Evolutionary conservation across 2,888 invertebrate genomes (phyloP), one percentile per base, ranked within the genome.

Genomic region (Sialis fuliginosa): DNA sequence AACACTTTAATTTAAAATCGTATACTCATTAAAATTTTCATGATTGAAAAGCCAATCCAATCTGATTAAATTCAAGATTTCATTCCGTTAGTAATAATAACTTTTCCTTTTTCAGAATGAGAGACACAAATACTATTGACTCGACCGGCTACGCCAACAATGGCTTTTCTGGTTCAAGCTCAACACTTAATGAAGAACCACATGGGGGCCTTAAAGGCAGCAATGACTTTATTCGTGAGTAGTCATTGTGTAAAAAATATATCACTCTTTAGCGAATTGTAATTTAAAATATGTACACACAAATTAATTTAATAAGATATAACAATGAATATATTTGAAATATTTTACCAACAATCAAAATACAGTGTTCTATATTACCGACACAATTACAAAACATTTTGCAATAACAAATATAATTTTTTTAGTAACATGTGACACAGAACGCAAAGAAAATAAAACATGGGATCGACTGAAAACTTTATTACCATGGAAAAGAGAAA

Each of bases 151-250:
- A 67, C 64, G 56, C 65, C 55, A 66, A 66, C 51, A 58, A 61
- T 13, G 60, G 59, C 6, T 56, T 66, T 7, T 60, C 55, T 37
- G 55, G 56, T n/a, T 65, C 66, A 31, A 54, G 60, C 10, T 57
- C 57, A 37, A 62, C 57, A 49, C 56, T 66, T 32, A 34, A 42
- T 22, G 55, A 55, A 54, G 52, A 56, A 51, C 54, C 52, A 9
- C 48, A 67, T 51, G 62, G 62, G 45, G 69, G 65, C 48, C 62
- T 68, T 45, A 67, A 68, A 57, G 77, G 76, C 53, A 77, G 77
- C 54, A 74, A 74, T 54, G 75, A 77, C 52, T 72, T 72, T 53
- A 72, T 71, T 54, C 61, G 72, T 72, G 60, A 70, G 69, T 67
- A 51, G 7, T 42, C 37, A 33, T 44, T 34, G 42, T 39, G 44